Conservation (phyloP, 2,113 vertebrate species). For the Dasyornis broadbenti region DNA sequence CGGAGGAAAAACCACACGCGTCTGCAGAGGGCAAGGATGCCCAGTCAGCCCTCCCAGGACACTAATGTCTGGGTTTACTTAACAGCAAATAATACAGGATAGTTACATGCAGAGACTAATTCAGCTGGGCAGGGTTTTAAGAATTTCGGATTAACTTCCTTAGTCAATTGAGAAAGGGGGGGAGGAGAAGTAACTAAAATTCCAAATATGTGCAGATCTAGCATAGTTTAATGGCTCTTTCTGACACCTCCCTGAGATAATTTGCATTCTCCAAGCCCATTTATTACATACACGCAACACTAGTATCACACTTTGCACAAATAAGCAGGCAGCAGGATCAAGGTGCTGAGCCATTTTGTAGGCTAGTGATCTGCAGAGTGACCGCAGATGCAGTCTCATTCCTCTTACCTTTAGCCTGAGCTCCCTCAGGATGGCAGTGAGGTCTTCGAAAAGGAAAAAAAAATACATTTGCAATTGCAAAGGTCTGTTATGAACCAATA, state of each 20-base stretch:
- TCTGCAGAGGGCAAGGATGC: background rate
- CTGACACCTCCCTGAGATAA: background rate
- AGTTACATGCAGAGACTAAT: background rate
- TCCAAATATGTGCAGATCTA: background rate
- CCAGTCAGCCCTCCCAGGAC: background rate
- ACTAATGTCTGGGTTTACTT: background rate
- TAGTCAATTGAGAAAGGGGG: background rate
- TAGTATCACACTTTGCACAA: background rate
- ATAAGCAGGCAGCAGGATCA: background rate
- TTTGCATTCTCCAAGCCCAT: background rate
- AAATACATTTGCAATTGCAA: background rate
- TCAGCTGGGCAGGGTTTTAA: background rate
- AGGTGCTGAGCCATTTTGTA: background rate
- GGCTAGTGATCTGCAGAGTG: background rate
- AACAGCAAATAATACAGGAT: background rate
- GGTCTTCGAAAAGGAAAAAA: background rate
- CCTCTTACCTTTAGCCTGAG: background rate
- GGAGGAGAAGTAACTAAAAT: background rate
- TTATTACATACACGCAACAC: background rate
- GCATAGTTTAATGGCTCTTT: background rate
- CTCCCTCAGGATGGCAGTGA: background rate
- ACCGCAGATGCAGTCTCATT: background rate
- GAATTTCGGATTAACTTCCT: background rate
- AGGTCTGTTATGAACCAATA: background rate
- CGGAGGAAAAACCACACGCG: slow-evolving; percentile 44